Evolutionary conservation across 1,140 invertebrate species (phyloP), one percentile per base, ranked within the genome.

Genomic region (Bombus turneri): DNA sequence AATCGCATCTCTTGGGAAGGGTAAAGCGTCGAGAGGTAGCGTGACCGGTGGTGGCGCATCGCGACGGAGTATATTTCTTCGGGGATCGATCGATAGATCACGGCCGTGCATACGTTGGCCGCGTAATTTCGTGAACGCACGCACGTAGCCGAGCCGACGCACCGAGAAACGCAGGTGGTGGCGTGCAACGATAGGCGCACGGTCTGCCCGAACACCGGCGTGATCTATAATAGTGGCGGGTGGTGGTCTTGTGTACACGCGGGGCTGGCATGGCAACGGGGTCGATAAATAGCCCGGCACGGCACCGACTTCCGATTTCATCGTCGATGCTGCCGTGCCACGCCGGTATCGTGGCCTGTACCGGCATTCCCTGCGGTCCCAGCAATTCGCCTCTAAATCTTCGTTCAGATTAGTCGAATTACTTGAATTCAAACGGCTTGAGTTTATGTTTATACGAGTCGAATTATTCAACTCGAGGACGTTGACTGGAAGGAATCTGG

Each of bases 221-320:
- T 92, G 91, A 93, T 93, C 91, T 88, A 90, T 90, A 93, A 93
- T 92, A 91, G 91, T 81, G 87, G 84, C 88, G 91, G 87, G 87
- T 91, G 86, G 86, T 87, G 89, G 87, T 91, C 87, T 87, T 93
- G 93, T 94, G 90, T 93, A 93, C 92, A 93, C 92, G 91, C 71
- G 89, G 87, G 90, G 93, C 90, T 94, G 93, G 93, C 93, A 94
- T 94, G 93, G 93, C 92, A 94, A 94, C 92, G 91, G 88, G 93
- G 90, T 93, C 93, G 92, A 93, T 94, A 94, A 93, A 92, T 93
- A 93, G 90, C 91, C 91, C 92, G 89, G 91, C 89, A 87, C 86
- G 90, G 85, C 89, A 89, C 43, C 88, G 88, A 91, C 91, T 92
- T 93, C 92, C 92, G 92, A 91, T 93, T 92, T 88, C 91, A 90